Conservation (phyloP, 2,113 vertebrate species). For the Egretta garzetta region DNA sequence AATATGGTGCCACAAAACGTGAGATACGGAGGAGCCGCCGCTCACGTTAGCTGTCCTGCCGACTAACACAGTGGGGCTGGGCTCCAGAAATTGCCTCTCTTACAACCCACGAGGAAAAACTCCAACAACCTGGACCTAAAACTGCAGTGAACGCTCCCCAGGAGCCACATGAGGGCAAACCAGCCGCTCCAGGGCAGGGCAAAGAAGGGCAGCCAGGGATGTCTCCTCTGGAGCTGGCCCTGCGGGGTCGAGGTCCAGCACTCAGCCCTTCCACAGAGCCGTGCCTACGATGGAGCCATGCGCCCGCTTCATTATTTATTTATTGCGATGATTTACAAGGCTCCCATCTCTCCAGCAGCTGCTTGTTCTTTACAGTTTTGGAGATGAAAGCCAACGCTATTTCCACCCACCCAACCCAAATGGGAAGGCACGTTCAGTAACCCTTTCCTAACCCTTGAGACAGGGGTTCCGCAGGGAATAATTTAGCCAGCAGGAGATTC, state of each 20-base stretch:
- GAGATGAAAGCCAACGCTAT: conserved; percentile 27
- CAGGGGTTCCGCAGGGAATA: neutral
- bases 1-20: neutral
- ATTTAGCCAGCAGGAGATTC: conserved; percentile 54
- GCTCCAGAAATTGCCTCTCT: neutral
- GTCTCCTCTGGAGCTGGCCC: accelerated
- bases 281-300: accelerated
- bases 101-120: neutral
- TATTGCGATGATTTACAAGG: neutral
- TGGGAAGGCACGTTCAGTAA: neutral
- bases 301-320: neutral
- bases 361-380: neutral
- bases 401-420: conserved; percentile 31
- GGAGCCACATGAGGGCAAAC: neutral
- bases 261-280: neutral
- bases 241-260: accelerated
- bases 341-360: conserved; percentile 1
- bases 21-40: neutral
- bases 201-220: neutral
- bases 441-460: conserved; percentile 43
- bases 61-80: accelerated
- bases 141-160: accelerated
- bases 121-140: neutral
- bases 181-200: accelerated
- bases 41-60: accelerated